Evolutionary conservation across 2,113 vertebrate genomes (phyloP).

Genomic region (Marmota monax): DNA sequence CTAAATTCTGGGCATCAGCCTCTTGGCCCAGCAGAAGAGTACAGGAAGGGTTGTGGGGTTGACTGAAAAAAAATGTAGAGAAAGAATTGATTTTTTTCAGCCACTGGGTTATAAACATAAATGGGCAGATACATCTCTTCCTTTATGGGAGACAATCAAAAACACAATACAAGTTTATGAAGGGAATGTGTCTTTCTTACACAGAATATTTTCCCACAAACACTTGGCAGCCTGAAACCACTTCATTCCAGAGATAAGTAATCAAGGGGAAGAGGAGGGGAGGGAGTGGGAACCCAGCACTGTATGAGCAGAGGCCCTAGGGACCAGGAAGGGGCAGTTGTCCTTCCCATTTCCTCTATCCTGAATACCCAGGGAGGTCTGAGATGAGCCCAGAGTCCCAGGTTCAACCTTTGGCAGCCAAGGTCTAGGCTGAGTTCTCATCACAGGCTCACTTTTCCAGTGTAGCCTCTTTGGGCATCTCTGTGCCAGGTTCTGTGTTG

Average conservation of each 20-base stretch:
- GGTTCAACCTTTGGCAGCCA: neutral
- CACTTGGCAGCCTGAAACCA: slow-evolving; percentile 48
- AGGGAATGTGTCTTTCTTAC: slow-evolving; percentile 67
- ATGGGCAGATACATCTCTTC: slow-evolving; percentile 69
- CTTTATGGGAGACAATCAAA: slow-evolving; percentile 75
- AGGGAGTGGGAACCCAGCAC: neutral
- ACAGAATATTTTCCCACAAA: neutral
- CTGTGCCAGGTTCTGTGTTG: neutral
- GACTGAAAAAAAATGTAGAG: slow-evolving; percentile 14
- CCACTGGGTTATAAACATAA: slow-evolving; percentile 66
- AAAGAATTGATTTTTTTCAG: slow-evolving; percentile 61
- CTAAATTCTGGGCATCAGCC: slow-evolving; percentile 25
- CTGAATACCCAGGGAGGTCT: neutral
- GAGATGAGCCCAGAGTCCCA: neutral
- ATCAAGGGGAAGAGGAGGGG: neutral
- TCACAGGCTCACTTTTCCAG: neutral
- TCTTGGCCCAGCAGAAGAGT: slow-evolving; percentile 10
- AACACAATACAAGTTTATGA: slow-evolving; percentile 73
- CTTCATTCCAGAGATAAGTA: slow-evolving; percentile 61
- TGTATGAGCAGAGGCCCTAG: neutral
- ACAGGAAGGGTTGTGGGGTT: neutral
- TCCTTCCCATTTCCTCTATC: neutral
- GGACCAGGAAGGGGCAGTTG: fast-evolving
- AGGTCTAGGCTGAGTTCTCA: neutral
- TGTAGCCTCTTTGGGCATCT: neutral